Percentiles rank a stretch among this genome's conserved stretches.
These are phyloP conservation scores for Drosophila kepulauana DNA, from an alignment of 1,140 invertebrate genomes.

Conservation along the genomic window DNA sequence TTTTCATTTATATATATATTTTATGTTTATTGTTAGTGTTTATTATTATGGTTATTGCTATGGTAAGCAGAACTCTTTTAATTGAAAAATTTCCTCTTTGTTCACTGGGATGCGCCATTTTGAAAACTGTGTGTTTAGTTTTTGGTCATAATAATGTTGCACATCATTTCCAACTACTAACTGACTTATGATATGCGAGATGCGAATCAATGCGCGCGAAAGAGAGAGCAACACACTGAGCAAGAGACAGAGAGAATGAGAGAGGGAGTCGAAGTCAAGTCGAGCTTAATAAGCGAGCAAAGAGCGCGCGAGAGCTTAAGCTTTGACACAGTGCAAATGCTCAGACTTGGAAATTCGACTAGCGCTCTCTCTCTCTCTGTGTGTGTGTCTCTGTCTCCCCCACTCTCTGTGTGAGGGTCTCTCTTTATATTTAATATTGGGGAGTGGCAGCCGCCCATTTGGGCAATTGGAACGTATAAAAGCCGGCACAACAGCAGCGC, in stretches of 20 bases:
- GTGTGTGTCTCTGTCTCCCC: slow-evolving; percentile 1
- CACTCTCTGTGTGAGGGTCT: background rate
- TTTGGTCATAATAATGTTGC: slow-evolving; percentile 34
- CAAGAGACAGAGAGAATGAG: background rate
- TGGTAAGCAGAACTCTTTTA: background rate
- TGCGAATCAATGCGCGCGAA: slow-evolving; percentile 35
- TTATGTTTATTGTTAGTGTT: slow-evolving; percentile 1
- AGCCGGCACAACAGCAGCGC: slow-evolving; percentile 44
- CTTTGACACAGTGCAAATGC: slow-evolving; percentile 3
- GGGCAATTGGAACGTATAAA: slow-evolving; percentile 55
- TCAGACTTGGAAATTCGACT: background rate
- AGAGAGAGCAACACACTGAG: slow-evolving; percentile 9
- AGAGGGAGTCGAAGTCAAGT: slow-evolving; percentile 2
- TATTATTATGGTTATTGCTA: slow-evolving; percentile 13
- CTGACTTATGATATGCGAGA: slow-evolving; percentile 36
- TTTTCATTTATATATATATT: background rate
- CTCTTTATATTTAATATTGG: slow-evolving; percentile 36
- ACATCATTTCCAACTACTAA: slow-evolving; percentile 40
- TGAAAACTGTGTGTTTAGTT: slow-evolving; percentile 10
- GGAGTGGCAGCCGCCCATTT: slow-evolving; percentile 54
- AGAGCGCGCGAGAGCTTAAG: slow-evolving; percentile 15
- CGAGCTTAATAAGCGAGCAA: slow-evolving; percentile 8
- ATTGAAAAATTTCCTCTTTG: slow-evolving; percentile 7
- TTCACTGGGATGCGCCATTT: slow-evolving; percentile 24
- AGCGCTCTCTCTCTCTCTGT: background rate